These are phyloP conservation scores for Ernsta delagoae DNA, from an alignment of 2,888 invertebrate genomes.

Conservation along the genomic window DNA sequence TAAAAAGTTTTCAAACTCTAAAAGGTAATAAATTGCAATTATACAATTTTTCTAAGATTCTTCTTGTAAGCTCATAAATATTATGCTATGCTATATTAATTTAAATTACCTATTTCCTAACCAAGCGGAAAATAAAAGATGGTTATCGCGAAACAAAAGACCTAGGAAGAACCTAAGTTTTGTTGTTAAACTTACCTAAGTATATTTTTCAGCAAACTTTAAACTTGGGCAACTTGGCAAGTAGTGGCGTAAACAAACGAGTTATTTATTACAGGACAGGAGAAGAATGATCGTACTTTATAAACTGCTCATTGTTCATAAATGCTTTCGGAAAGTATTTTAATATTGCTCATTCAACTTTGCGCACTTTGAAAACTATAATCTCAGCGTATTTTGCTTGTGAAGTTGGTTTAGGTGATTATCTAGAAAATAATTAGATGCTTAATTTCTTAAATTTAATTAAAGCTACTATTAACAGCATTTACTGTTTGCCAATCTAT, in stretches of 20 bases:
- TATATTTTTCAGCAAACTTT: slow-evolving; percentile 11
- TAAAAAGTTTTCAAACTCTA: too few relatives aligned
- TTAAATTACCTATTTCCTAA: neutral
- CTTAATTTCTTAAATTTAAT: too few relatives aligned
- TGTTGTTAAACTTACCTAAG: neutral
- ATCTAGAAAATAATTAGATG: too few relatives aligned
- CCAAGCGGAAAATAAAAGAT: neutral
- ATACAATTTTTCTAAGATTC: too few relatives aligned
- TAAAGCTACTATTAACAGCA: too few relatives aligned
- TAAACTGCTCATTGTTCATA: slow-evolving; percentile 28
- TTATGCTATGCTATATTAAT: neutral
- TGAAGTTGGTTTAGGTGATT: too few relatives aligned
- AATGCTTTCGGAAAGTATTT: slow-evolving; percentile 24
- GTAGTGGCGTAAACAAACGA: slow-evolving; percentile 14
- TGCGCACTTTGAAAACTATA: neutral
- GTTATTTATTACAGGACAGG: slow-evolving; percentile 10
- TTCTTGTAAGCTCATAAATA: neutral
- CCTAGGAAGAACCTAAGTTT: neutral
- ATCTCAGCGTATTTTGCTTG: neutral
- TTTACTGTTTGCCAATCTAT: too few relatives aligned
- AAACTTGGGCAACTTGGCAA: slow-evolving; percentile 9
- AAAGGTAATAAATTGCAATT: neutral
- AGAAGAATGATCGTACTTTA: slow-evolving; percentile 20
- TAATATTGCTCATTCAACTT: slow-evolving; percentile 17
- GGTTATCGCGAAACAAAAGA: neutral